Evolutionary conservation across 2,888 invertebrate species (phyloP), one percentile per base, ranked within the genome.

Genomic region (Meteorus cinctellus): DNA sequence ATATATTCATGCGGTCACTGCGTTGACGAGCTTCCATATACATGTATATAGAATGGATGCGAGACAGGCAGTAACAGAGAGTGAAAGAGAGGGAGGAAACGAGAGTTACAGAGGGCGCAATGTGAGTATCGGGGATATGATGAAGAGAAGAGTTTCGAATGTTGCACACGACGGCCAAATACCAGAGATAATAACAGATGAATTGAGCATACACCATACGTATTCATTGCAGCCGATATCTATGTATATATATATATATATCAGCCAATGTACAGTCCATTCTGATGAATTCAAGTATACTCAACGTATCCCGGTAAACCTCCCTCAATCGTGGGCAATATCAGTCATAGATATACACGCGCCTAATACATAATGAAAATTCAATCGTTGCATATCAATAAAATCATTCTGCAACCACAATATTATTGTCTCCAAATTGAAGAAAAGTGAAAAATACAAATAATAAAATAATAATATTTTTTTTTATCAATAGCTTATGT

Each of bases 171-270:
- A 36, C 69, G 69, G 74, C 77, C 77, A 76, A 81, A 79, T 79
- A 77, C 74, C 77, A 69, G 73, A 77, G 79, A 79, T 80, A 76
- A 77, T 76, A 65, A 71, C 78, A 79, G 77, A 79, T 79, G 27
- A 29, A 60, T 24, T 29, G 55, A 55, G 77, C 79, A 81, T 81
- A 77, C 79, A 79, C 74, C 69, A 69, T 8, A 34, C 31, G 70
- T 41, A 59, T 66, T 66, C 71, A 71, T 71, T 70, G 70, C 55
- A 19, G 55, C 19, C 41, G 24, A n/a, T 55, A 19, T 55, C 55
- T 19, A 55, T 48, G n/a, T 55, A 19, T 19, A 5, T 2, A 55
- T 24, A 24, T 24, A 24, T 55, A 19, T 19, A 5, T 2, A 55
- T 5, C 55, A 55, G 55, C 31, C 51, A 45, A 55, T 75, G 65